Conservation (phyloP, 2,888 invertebrate species). For the Spilosoma lubricipeda region DNA sequence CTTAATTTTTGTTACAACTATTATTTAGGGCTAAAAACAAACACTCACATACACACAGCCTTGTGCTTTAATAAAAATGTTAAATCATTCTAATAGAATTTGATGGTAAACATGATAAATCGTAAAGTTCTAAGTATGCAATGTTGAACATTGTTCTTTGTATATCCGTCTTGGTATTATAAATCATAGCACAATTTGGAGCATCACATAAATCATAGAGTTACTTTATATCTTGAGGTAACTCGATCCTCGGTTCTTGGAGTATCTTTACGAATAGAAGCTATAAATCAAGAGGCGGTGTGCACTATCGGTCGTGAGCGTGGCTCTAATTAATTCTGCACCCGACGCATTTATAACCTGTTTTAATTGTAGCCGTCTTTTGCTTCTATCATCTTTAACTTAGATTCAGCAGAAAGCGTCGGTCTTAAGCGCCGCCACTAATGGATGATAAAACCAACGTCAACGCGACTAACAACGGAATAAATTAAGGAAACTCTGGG, state of each 20-base stretch:
- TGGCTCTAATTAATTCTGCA: slow-evolving; percentile 68
- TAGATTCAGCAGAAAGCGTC: slow-evolving; percentile 46
- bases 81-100: not conserved
- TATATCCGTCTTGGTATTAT: slow-evolving; percentile 30
- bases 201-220: slow-evolving; percentile 43
- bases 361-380: slow-evolving; percentile 65
- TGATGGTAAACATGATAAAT: not conserved
- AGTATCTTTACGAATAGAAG: slow-evolving; percentile 53
- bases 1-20: not conserved
- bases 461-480: slow-evolving; percentile 68
- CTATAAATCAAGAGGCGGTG: slow-evolving; percentile 60
- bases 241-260: slow-evolving; percentile 49
- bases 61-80: not conserved
- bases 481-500: slow-evolving; percentile 70
- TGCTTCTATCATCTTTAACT: slow-evolving; percentile 62
- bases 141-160: slow-evolving; percentile 26
- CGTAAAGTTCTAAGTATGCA: slow-evolving; percentile 4
- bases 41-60: not conserved
- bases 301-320: slow-evolving; percentile 61
- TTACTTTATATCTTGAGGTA: slow-evolving; percentile 43
- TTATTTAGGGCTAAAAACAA: not conserved
- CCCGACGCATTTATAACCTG: slow-evolving; percentile 66
- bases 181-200: slow-evolving; percentile 43
- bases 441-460: slow-evolving; percentile 75
- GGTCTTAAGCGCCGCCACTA: slow-evolving; percentile 58